Evolutionary conservation across 1,140 invertebrate genomes (phyloP), one percentile per base, ranked within the genome.

Genomic region (Mycetomoellerius zeteki): DNA sequence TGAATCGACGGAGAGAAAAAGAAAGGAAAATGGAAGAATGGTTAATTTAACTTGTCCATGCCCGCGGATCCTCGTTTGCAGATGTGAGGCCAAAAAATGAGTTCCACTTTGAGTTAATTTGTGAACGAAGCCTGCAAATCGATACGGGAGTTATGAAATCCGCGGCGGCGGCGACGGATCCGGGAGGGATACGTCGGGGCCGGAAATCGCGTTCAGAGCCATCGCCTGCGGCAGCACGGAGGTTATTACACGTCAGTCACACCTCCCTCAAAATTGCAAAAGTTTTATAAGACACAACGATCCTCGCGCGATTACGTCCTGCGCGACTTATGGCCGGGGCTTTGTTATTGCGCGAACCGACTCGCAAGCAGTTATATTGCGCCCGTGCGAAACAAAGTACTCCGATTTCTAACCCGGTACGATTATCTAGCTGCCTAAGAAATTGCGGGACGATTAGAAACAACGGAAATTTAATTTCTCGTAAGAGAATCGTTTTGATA

Each of bases 161-260:
- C 76, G 85, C 71, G 64, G 71, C 19, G 43, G 19, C 71, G 43
- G 27, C 75, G 69, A 77, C 37, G 56, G 67, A 50, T 54, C n/a
- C 16, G 52, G 50, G 54, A 43, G 64, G 54, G 37, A 37, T 24
- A n/a, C 12, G n/a, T 50, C 52, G 24, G 77, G 21, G 19, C 21
- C 37, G 88, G 58, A 85, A 89, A 73, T 89, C 54, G 78, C 24
- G 71, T 86, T 76, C 47, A 73, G 58, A 69, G 69, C 64, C 72
- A 78, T 33, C 50, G 85, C 54, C 81, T 69, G 71, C 81, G 91
- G 80, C 87, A 76, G 33, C 52, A 60, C 65, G 65, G 60, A 81
- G 86, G 89, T 93, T 93, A 93, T 93, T 93, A 90, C 90, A 92
- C 91, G 90, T 92, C 92, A 91, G 87, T 93, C 92, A 92, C 82